A percentile compares a stretch with the other conserved stretches of the same genome.
Evolutionary conservation across 2,113 vertebrate species (phyloP).

Genomic region (Myiopsitta monachus): DNA sequence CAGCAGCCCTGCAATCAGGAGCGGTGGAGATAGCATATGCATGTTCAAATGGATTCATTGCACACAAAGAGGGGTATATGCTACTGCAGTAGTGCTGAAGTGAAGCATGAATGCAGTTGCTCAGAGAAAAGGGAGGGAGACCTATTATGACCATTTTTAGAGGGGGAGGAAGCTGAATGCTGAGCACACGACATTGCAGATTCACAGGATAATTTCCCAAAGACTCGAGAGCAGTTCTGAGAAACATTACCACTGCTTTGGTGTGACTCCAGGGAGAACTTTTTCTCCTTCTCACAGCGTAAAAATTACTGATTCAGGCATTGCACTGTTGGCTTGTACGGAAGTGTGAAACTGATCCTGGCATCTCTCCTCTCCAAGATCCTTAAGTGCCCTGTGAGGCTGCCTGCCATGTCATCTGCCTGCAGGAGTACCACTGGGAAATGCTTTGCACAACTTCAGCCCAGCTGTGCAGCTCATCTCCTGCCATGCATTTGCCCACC

Average conservation of each 20-base stretch:
- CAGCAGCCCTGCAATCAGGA: accelerated
- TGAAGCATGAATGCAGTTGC: neutral
- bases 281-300: neutral
- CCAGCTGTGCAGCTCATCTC: neutral
- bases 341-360: neutral
- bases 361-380: neutral
- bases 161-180: neutral
- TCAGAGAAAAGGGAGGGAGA: neutral
- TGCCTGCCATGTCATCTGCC: accelerated
- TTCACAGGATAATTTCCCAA: neutral
- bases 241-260: neutral
- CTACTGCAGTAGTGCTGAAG: too few species aligned
- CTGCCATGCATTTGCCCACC: neutral
- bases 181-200: neutral
- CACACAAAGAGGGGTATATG: neutral
- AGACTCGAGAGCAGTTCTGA: neutral
- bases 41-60: neutral
- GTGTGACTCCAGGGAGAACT: neutral
- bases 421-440: accelerated
- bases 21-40: neutral
- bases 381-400: neutral
- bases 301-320: neutral
- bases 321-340: neutral
- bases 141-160: neutral
- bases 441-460: neutral